Evolutionary conservation across 2,797 vertebrate genomes (phyloP), one percentile per base, ranked within the genome.

Genomic region (Pseudomugil tenellus): DNA sequence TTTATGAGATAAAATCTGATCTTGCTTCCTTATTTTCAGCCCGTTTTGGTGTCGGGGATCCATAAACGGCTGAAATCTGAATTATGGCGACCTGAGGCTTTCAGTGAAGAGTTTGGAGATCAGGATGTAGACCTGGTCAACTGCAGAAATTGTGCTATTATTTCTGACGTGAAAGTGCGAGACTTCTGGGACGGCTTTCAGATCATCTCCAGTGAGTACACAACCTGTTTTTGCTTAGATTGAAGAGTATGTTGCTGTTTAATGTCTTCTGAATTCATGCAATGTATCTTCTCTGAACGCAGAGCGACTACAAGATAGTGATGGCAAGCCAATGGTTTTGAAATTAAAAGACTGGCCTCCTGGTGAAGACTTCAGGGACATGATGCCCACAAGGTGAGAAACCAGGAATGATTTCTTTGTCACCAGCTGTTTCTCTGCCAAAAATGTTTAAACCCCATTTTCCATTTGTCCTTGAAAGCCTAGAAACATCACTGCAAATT

Each of bases 101-200:
- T 99, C 93, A 99, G 98, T 81, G 84, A 90, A 76, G 98, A 99
- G 93, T 99, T 99, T 93, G 98, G 98, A 86, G 96, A 98, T 82
- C 98, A 99, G 90, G 98, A 99, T 82, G 98, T 99, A 55, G 98
- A 99, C 89, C 91, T 99, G 90, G 98, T 99, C 76, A 99, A 99
- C 93, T 99, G 98, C 90, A 95, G 98, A 78, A 99, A 96, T 91
- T 99, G 98, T 87, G 95, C 97, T 84, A 98, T 98, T 79, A 99
- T 99, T 90, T 98, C 97, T 46, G 98, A 99, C 70, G 97, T 99
- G 84, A 99, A 99, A 93, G 97, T 99, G 87, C 95, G 97, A 74
- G 98, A 99, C 81, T 99, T 99, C 93, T 99, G 97, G 97, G 98
- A 99, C 87, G 98, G 98, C 79, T 99, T 99, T 80, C 94, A 99